Evolutionary conservation across 2,888 invertebrate genomes (phyloP), one percentile per base, ranked within the genome.

Genomic region (Meandrusa payeni): DNA sequence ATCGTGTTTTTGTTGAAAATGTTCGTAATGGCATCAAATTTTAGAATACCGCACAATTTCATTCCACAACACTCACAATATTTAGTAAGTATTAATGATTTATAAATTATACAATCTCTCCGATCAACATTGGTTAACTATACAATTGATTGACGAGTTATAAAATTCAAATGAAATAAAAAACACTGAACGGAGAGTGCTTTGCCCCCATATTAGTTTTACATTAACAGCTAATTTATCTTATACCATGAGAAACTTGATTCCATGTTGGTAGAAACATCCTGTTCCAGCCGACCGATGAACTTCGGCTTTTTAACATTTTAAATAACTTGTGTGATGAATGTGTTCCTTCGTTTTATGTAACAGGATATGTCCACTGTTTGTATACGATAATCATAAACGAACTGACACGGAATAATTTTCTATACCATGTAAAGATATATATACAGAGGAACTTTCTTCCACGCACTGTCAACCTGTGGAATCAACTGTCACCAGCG

Each of bases 291-390:
- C 1, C 26, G 38, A 33, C 9, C 32, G 27, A 43, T 33, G 43
- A 38, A 44, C 38, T 44, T 38, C 22, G 43, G 32, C 27, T 44
- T 38, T 43, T 43, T 27, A 12, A 31, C n/a, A 15, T 9, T 20
- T 28, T n/a, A 5, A 29, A 29, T 39, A 10, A 29, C 23, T 13
- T 20, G 10, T 13, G 5, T n/a, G n/a, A n/a, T n/a, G n/a, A n/a
- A 12, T 2, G 22, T 22, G 6, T 23, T 39, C 20, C 28, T 10
- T 2, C 19, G 7, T 22, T 27, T 17, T 7, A 15, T 13, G 7
- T 28, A 38, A 20, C 38, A 29, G 22, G 20, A 34, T 28, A 10
- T 2, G 41, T 28, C n/a, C 10, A 15, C 4, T 11, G 11, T 41
- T 33, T 41, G 5, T 27, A 11, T 5, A 24, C 10, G n/a, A 26